Percentiles rank a stretch among this genome's conserved stretches.
These are phyloP conservation scores for Bolinopsis microptera DNA, from an alignment of 37 sponge, comb jelly and placozoan genomes.

Conservation along the genomic window DNA sequence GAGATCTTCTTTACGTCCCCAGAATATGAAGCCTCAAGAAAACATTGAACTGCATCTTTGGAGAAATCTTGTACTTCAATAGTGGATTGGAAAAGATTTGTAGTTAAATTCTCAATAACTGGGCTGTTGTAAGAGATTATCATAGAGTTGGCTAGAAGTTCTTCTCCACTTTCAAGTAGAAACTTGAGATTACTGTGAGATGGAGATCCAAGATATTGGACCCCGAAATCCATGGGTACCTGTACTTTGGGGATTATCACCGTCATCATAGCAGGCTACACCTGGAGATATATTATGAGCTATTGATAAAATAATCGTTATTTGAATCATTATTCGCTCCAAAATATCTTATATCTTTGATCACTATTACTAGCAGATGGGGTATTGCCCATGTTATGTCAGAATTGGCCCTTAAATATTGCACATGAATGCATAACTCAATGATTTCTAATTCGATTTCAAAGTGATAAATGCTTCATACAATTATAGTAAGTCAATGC, in stretches of 20 bases:
- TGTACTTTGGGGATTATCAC: neutral
- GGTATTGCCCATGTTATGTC: no score
- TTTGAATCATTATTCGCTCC: no score
- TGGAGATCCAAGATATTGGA: neutral
- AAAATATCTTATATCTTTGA: no score
- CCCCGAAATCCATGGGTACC: neutral
- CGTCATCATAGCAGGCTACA: neutral
- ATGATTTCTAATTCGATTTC: no score
- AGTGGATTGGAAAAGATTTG: neutral
- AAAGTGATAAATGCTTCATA: no score
- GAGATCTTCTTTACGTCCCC: neutral
- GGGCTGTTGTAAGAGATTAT: neutral
- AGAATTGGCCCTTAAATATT: no score
- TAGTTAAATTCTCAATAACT: neutral
- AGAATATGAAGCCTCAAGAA: neutral
- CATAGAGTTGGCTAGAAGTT: neutral
- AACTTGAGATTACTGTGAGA: neutral
- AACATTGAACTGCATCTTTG: neutral
- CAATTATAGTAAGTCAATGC: no score
- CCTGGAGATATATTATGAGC: no score
- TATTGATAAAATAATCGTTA: no score
- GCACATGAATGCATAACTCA: no score
- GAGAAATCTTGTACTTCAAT: neutral
- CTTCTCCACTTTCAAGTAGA: neutral
- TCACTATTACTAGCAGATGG: no score